Base-by-base conservation (phyloP, 2,113 vertebrate species). In the Heteronetta atricapilla region DNA sequence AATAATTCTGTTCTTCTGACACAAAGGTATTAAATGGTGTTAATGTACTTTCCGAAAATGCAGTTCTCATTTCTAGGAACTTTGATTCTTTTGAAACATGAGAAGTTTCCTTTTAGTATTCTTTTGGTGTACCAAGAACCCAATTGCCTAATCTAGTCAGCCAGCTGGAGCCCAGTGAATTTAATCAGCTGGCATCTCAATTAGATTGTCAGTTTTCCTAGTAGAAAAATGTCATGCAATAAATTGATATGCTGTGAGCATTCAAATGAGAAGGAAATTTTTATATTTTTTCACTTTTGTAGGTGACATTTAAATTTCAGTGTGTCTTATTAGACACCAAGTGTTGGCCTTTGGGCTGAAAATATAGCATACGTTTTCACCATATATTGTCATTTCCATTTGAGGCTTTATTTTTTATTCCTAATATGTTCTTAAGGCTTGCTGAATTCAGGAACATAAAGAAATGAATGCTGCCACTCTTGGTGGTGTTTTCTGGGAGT, bases 281-380 rank as follows among this genome's bases (percentile, higher is more conserved):
- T 76, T 52, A 56, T 69, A 0, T 58, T 66, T 79, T 90, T 87
- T 87, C 56, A 75, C 9, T 91, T 86, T 17, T 80, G 36, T 92
- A 83, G 63, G 40, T 75, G 80, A 79, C 84, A 63, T 46, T 76
- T 84, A 77, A 82, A 91, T 93, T 94, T 70, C 59, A 84, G 44
- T 33, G 42, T 91, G 62, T 83, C 77, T 66, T 90, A 38, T 70
- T 76, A 82, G 88, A 87, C 82, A 79, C 31, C 55, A 84, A 59
- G 34, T 58, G 36, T 82, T 95, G 59, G 66, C 64, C 77, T 94
- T 68, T 42, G n/a, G 38, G 36, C 70, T 85, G 56, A 85, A 69
- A 86, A 76, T 62, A 87, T 60, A 72, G 50, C 67, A 23, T 72
- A 20, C 15, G 73, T 75, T 42, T 52, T 21, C 1, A 8, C 1